Percentiles rank a stretch among this genome's conserved stretches.
These are phyloP conservation scores for Drosophila kanekoi DNA, from an alignment of 2,888 invertebrate genomes.

Conservation along the genomic window DNA sequence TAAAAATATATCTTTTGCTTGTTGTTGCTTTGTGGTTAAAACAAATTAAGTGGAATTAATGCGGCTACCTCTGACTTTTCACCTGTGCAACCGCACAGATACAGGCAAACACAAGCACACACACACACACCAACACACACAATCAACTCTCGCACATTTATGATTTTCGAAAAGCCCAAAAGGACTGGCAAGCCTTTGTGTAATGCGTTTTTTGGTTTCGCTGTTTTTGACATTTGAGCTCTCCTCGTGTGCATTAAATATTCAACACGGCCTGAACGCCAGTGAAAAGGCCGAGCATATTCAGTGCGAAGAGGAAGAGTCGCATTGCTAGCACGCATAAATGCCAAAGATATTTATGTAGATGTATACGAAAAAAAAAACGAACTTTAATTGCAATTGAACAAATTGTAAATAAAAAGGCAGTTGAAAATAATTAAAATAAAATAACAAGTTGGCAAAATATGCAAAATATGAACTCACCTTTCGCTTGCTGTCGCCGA, in stretches of 20 bases:
- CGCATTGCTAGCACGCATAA: neutral
- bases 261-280: conserved; percentile 46
- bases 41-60: conserved; percentile 78
- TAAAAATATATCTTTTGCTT: conserved; percentile 29
- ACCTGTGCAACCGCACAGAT: conserved; percentile 61
- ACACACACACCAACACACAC: conserved; percentile 3
- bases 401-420: conserved; percentile 47
- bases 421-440: conserved; percentile 60
- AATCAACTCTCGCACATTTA: conserved; percentile 28
- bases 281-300: conserved; percentile 25
- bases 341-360: conserved; percentile 15
- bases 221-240: conserved; percentile 75
- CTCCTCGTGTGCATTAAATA: conserved; percentile 59
- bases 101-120: conserved; percentile 8
- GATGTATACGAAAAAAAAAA: conserved; percentile 13
- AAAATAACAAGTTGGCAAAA: conserved; percentile 36
- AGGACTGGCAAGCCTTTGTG: conserved; percentile 64
- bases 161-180: conserved; percentile 57
- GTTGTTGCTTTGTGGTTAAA: conserved; percentile 62
- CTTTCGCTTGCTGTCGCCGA: conserved; percentile 17
- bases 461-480: conserved; percentile 12
- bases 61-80: conserved; percentile 67
- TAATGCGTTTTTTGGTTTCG: conserved; percentile 49
- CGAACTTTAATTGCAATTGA: conserved; percentile 38
- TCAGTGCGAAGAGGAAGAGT: conserved; percentile 8